phyloP scores from a whole-genome alignment of 2,888 invertebrate genomes.

The Idaea dimidiata region DNA sequence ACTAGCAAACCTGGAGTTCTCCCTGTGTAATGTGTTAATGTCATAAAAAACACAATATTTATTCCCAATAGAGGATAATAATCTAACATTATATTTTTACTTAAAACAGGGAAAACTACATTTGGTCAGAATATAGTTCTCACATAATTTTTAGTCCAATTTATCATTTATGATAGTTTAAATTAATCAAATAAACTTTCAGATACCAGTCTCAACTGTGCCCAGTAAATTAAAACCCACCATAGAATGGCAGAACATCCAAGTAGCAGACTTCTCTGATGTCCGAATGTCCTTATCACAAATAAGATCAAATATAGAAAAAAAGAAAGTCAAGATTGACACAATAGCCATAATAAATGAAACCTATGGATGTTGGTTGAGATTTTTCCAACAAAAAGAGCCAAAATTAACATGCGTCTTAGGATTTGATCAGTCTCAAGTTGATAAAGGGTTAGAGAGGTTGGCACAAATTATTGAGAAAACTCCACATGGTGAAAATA shows the following conservation, averaged over 20 bases:
- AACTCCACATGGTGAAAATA: conserved; percentile 54
- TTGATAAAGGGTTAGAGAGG: conserved; percentile 55
- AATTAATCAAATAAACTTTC: conserved; percentile 19
- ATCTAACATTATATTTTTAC: too few relatives aligned
- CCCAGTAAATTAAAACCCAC: conserved; percentile 63
- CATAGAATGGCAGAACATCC: conserved; percentile 85
- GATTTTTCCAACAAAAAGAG: conserved; percentile 50
- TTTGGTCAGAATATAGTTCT: too few relatives aligned
- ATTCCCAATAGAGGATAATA: too few relatives aligned
- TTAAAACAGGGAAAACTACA: too few relatives aligned
- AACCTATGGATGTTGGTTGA: conserved; percentile 44
- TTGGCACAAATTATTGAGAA: conserved; percentile 46
- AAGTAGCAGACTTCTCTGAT: conserved; percentile 84
- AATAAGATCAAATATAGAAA: conserved; percentile 43
- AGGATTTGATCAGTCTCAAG: conserved; percentile 43
- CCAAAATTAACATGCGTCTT: conserved; percentile 63
- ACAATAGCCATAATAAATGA: conserved; percentile 37
- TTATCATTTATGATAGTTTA: too few relatives aligned
- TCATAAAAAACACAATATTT: too few relatives aligned
- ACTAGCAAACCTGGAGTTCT: too few relatives aligned
- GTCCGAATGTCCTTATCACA: conserved; percentile 77
- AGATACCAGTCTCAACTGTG: conserved; percentile 49
- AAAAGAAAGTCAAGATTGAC: conserved; percentile 41
- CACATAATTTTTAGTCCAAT: too few relatives aligned
- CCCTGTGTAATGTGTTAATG: too few relatives aligned